Conservation (phyloP, 2,113 vertebrate genomes). For the Syrrhaptes paradoxus region DNA sequence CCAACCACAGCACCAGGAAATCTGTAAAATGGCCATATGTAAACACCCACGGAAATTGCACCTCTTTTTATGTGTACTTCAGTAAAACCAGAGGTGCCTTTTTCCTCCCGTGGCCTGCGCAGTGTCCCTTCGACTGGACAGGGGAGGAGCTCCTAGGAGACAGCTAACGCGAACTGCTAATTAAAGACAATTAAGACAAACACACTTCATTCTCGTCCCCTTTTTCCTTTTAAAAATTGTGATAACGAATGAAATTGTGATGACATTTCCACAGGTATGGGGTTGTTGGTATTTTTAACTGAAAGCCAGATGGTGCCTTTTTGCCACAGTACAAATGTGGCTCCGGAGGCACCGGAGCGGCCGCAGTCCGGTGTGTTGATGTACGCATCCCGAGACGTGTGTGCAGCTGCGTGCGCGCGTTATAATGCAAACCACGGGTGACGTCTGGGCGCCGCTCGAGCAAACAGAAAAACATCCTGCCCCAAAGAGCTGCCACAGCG, state of each 20-base stretch:
- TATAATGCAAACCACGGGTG: background rate
- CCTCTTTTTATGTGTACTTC: background rate
- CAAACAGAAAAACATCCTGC: background rate
- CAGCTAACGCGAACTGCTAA: background rate
- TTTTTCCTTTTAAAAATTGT: background rate
- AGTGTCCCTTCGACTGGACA: background rate
- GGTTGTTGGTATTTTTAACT: background rate
- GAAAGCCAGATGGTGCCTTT: background rate
- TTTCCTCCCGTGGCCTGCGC: background rate
- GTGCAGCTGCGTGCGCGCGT: rapidly evolving
- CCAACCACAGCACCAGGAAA: background rate
- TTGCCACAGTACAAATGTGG: background rate
- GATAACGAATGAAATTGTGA: background rate
- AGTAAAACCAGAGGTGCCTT: background rate
- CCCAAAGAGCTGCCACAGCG: background rate
- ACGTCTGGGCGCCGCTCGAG: background rate
- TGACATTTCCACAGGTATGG: background rate
- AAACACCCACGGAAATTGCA: background rate
- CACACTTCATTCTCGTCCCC: background rate
- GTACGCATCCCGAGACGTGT: rapidly evolving
- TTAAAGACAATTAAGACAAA: background rate
- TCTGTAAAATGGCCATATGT: background rate
- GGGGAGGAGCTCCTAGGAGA: background rate
- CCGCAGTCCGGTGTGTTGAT: background rate
- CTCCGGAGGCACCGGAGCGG: background rate